phyloP scores from a whole-genome alignment of 2,888 invertebrate genomes.

The Trilocha varians region DNA sequence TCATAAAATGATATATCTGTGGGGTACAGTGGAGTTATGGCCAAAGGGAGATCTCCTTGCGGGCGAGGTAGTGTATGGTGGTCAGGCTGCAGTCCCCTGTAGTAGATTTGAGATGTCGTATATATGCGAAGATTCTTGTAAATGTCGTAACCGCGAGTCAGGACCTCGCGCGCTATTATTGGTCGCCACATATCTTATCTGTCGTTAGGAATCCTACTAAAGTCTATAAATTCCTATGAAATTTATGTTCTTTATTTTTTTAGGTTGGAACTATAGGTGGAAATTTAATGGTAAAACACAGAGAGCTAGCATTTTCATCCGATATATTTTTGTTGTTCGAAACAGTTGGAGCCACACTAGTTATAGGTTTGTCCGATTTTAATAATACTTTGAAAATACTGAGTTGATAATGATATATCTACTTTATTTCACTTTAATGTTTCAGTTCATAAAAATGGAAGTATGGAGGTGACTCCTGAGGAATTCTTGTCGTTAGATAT shows the following conservation, averaged over 20 bases:
- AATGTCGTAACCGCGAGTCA: too few species aligned
- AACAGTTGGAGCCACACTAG: slow-evolving; percentile 63
- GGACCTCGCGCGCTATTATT: too few species aligned
- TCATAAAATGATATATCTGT: too few species aligned
- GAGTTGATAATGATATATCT: neutral
- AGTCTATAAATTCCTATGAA: neutral
- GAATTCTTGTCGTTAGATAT: slow-evolving; percentile 40
- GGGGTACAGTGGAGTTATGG: too few species aligned
- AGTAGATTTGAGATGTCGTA: too few species aligned
- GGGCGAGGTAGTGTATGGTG: too few species aligned
- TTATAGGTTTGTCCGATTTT: slow-evolving; percentile 50
- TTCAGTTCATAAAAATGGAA: slow-evolving; percentile 20
- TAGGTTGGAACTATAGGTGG: slow-evolving; percentile 77
- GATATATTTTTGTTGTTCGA: slow-evolving; percentile 76
- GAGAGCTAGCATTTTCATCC: slow-evolving; percentile 75
- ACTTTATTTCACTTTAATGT: slow-evolving; percentile 1
- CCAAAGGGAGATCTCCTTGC: too few species aligned
- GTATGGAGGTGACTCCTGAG: slow-evolving; percentile 33
- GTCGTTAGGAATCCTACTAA: too few species aligned
- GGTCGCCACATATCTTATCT: too few species aligned
- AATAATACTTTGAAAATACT: neutral
- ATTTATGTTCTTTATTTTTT: slow-evolving; percentile 9
- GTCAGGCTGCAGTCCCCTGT: too few species aligned
- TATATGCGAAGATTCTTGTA: too few species aligned
- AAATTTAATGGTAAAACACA: slow-evolving; percentile 78